phyloP scores from a whole-genome alignment of 2,797 vertebrate species.

The Echeneis naucrates region DNA sequence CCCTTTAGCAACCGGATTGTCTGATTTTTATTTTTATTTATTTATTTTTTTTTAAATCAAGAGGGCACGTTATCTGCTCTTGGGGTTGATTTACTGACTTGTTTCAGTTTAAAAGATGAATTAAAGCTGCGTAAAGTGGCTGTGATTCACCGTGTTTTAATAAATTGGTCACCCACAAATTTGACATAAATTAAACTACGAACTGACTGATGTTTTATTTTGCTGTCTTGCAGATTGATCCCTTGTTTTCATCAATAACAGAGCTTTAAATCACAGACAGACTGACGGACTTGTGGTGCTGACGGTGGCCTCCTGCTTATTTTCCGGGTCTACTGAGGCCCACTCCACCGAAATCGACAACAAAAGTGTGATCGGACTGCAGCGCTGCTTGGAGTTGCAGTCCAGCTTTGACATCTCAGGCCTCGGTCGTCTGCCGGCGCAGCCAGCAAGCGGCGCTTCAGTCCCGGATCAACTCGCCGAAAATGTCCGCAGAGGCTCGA shows the following conservation, averaged over 20 bases:
- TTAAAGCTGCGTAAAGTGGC: neutral
- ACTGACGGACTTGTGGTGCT: no score
- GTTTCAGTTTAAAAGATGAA: neutral
- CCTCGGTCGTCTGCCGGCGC: conserved; percentile 56
- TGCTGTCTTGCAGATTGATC: neutral
- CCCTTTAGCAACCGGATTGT: neutral
- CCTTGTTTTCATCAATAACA: no score
- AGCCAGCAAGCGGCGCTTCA: conserved; percentile 84
- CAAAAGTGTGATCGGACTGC: neutral
- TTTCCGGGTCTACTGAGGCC: neutral
- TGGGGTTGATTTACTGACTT: neutral
- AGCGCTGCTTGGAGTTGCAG: neutral
- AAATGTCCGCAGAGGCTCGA: conserved; percentile 78
- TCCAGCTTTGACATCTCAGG: conserved; percentile 7
- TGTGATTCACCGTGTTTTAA: neutral
- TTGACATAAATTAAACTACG: neutral
- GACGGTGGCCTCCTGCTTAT: neutral
- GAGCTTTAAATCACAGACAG: no score
- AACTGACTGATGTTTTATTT: neutral
- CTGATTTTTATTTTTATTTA: neutral
- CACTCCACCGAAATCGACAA: no score
- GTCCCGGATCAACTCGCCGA: conserved; percentile 50
- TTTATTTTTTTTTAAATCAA: neutral
- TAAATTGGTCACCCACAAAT: neutral
- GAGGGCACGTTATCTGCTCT: neutral